Evolutionary conservation across 2,113 vertebrate genomes (phyloP).

Genomic region (Megaceryle torquata): DNA sequence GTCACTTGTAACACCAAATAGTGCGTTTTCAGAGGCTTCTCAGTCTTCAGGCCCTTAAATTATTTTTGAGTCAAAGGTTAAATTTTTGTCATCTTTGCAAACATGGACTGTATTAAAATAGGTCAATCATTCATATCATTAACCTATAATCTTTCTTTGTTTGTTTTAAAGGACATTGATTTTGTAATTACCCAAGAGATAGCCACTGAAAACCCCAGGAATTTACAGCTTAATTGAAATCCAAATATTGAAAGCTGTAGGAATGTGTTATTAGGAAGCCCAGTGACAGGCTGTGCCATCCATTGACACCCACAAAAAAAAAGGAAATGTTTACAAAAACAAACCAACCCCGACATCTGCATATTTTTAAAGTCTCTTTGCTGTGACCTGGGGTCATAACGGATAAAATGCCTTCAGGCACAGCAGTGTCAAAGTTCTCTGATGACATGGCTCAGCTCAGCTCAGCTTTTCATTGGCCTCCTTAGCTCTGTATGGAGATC

Average conservation of each 20-base stretch:
- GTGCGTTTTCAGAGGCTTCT: not conserved
- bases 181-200: constrained; percentile 41
- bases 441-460: not conserved
- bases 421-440: accelerated
- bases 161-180: constrained; percentile 47
- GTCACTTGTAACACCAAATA: not conserved
- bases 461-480: not conserved
- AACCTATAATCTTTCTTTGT: not conserved
- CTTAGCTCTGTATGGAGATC: not conserved
- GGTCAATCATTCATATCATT: not conserved
- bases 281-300: not conserved
- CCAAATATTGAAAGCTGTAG: constrained; percentile 18
- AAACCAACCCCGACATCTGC: not conserved
- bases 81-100: not conserved
- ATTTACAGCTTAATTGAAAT: constrained; percentile 51
- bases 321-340: not conserved
- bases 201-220: not conserved
- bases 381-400: not conserved
- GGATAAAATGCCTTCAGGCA: not conserved
- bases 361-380: not conserved
- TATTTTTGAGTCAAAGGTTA: not conserved
- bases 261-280: not conserved
- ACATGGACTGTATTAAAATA: not conserved
- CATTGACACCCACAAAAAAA: constrained; percentile 19
- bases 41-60: not conserved